Conservation (phyloP, 2,113 vertebrate species). For the Sapayoa aenigma region DNA sequence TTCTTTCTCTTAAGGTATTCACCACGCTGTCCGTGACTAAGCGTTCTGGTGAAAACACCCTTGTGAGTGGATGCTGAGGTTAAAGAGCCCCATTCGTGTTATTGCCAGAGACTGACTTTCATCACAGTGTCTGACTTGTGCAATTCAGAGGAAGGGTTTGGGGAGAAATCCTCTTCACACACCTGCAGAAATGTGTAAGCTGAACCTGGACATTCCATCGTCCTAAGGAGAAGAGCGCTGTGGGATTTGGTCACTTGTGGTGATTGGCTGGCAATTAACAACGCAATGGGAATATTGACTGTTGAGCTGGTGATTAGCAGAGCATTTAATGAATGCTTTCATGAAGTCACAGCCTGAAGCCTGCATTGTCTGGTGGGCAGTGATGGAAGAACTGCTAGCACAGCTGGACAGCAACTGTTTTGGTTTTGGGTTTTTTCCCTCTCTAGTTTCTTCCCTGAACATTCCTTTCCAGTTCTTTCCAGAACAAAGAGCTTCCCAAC, state of each 20-base stretch:
- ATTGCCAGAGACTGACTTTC: slow-evolving; percentile 42
- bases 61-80: slow-evolving; percentile 77
- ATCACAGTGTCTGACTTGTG: not conserved
- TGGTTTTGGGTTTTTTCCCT: not conserved
- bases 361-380: slow-evolving; percentile 64
- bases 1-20: slow-evolving; percentile 64
- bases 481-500: not conserved
- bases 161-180: not conserved
- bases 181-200: not conserved
- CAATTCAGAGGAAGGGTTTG: not conserved
- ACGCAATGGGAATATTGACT: slow-evolving; percentile 37
- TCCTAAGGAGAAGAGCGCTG: not conserved
- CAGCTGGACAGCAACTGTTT: slow-evolving; percentile 8
- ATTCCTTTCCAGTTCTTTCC: not conserved
- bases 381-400: slow-evolving; percentile 68
- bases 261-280: slow-evolving; percentile 46
- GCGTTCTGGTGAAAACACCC: slow-evolving; percentile 45
- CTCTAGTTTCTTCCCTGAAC: not conserved
- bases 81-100: slow-evolving; percentile 70
- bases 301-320: slow-evolving; percentile 20
- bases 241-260: not conserved
- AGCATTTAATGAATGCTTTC: slow-evolving; percentile 38
- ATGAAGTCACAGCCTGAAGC: slow-evolving; percentile 74
- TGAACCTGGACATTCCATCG: not conserved
- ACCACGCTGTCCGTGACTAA: slow-evolving; percentile 70